Evolutionary conservation across 2,113 vertebrate genomes (phyloP).

Genomic region (Melanerpes aurifrons): DNA sequence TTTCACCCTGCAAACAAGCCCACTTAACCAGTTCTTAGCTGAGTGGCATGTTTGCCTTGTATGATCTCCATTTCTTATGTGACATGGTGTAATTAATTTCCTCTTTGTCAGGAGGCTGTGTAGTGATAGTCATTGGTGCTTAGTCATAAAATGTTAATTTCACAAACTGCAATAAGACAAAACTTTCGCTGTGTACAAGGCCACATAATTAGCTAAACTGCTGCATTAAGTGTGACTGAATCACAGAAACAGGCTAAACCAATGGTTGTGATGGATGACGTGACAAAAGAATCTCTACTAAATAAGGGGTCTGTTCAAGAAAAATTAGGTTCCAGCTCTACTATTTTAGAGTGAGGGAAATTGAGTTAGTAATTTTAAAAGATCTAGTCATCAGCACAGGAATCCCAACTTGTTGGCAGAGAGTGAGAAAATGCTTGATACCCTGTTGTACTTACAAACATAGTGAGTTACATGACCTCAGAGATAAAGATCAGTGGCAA

Average conservation of each 20-base stretch:
- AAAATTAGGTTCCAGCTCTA: not conserved
- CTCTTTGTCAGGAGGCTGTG: not conserved
- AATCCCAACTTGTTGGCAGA: not conserved
- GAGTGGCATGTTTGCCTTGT: not conserved
- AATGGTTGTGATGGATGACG: slow-evolving; percentile 28
- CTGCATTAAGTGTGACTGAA: not conserved
- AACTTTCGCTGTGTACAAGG: not conserved
- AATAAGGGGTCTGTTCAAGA: slow-evolving; percentile 10
- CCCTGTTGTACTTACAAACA: accelerated
- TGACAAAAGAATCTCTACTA: slow-evolving; percentile 33
- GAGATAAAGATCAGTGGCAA: not conserved
- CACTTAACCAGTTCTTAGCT: not conserved
- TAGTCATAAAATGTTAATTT: slow-evolving; percentile 13
- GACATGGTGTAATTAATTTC: not conserved
- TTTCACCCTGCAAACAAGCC: slow-evolving; percentile 16
- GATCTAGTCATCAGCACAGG: accelerated
- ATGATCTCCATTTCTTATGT: not conserved
- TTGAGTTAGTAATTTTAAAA: not conserved
- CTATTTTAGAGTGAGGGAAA: not conserved
- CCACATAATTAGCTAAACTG: not conserved
- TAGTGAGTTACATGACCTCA: accelerated
- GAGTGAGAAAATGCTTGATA: not conserved
- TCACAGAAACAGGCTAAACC: not conserved
- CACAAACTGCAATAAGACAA: not conserved
- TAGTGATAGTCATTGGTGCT: not conserved